phyloP scores from a whole-genome alignment of 1,140 invertebrate genomes.

The Triops longicaudatus region DNA sequence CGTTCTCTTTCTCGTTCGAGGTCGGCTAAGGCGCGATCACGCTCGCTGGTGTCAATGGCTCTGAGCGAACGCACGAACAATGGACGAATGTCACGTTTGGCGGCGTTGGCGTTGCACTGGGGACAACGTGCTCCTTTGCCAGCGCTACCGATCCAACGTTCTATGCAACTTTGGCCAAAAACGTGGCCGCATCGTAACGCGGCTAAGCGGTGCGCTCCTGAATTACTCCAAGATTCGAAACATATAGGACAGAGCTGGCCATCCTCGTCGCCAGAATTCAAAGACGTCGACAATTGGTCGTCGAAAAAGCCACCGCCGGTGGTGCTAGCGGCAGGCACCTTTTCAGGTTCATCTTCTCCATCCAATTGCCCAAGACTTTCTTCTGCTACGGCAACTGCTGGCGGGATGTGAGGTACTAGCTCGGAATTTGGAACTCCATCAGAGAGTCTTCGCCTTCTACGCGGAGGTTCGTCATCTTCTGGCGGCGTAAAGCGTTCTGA shows the following conservation, averaged over 20 bases:
- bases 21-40: slow-evolving; percentile 47
- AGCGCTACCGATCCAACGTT: slow-evolving; percentile 38
- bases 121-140: slow-evolving; percentile 56
- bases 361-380: not conserved
- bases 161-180: slow-evolving; percentile 75
- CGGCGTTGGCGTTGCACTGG: slow-evolving; percentile 72
- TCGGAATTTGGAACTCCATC: not conserved
- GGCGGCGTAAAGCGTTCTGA: not conserved
- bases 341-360: not conserved
- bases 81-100: slow-evolving; percentile 60
- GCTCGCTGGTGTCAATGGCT: slow-evolving; percentile 55
- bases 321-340: not conserved
- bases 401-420: not conserved
- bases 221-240: slow-evolving; percentile 72
- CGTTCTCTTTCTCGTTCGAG: slow-evolving; percentile 44
- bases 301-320: not conserved
- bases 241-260: slow-evolving; percentile 65
- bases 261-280: not conserved
- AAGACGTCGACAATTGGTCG: not conserved
- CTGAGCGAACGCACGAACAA: slow-evolving; percentile 54
- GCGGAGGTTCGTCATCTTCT: not conserved
- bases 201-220: slow-evolving; percentile 71
- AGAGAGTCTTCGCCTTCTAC: not conserved
- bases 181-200: slow-evolving; percentile 82
- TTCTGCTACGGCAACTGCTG: not conserved